Conservation (phyloP, 92 coral and sea anemone species). For the Muricea muricata region DNA sequence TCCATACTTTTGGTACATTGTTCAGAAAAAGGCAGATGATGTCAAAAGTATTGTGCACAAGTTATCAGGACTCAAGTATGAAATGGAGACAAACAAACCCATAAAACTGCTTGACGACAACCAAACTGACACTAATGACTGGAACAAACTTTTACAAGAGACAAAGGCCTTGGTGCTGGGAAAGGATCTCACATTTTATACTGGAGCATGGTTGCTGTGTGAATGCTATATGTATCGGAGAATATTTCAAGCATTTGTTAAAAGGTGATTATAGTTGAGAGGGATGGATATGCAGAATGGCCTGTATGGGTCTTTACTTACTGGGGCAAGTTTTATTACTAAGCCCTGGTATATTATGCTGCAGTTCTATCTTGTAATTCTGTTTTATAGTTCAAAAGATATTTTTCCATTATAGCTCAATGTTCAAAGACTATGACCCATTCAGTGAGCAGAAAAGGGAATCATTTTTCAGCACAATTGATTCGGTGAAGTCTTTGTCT, state of each 20-base stretch:
- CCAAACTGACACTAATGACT: slow-evolving; percentile 65
- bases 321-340: too few relatives aligned
- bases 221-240: slow-evolving; percentile 96
- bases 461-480: slow-evolving; percentile 72
- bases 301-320: too few relatives aligned
- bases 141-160: slow-evolving; percentile 76
- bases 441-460: slow-evolving; percentile 81
- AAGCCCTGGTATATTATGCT: too few relatives aligned
- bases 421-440: slow-evolving; percentile 89
- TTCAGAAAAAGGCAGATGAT: slow-evolving; percentile 82
- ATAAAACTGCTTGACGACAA: slow-evolving; percentile 70
- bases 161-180: slow-evolving; percentile 74
- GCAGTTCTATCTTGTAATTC: neutral
- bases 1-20: neutral
- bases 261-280: slow-evolving; percentile 59
- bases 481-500: slow-evolving; percentile 78
- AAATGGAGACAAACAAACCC: slow-evolving; percentile 83
- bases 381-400: neutral
- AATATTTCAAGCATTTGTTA: slow-evolving; percentile 82
- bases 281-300: neutral
- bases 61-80: slow-evolving; percentile 85
- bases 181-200: slow-evolving; percentile 69
- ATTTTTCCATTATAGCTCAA: slow-evolving; percentile 60
- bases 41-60: slow-evolving; percentile 75
- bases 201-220: slow-evolving; percentile 88